Evolutionary conservation across 2,113 vertebrate species (phyloP).

Genomic region (Malaclemys terrapin): DNA sequence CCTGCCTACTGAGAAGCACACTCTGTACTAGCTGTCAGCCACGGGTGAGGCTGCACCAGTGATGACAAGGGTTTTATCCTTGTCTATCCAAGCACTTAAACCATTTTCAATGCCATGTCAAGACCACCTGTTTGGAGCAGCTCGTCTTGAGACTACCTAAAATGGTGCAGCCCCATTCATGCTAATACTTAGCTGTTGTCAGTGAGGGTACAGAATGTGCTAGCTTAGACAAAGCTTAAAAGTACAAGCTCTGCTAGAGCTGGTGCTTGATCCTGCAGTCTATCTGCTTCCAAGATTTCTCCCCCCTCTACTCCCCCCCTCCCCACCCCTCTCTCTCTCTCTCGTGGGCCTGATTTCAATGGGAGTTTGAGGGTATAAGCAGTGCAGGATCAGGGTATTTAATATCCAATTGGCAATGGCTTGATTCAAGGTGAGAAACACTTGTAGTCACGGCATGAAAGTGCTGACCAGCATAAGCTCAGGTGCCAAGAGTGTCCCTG

Average conservation of each 20-base stretch:
- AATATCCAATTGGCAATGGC: neutral
- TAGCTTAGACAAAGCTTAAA: neutral
- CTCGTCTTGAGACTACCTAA: neutral
- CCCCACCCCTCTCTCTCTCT: too few species aligned
- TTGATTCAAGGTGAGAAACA: neutral
- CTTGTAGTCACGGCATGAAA: neutral
- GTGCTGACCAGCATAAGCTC: neutral
- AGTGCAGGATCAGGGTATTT: neutral
- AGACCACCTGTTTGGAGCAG: accelerated
- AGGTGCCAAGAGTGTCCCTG: neutral
- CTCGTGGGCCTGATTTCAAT: neutral
- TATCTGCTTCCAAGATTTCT: neutral
- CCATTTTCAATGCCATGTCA: neutral
- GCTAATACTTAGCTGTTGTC: neutral
- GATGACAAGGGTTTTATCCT: neutral
- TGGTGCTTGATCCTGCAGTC: neutral
- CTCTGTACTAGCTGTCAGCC: conserved; percentile 21
- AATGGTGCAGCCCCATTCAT: neutral
- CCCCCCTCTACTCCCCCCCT: neutral
- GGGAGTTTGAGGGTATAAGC: neutral
- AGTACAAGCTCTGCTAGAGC: neutral
- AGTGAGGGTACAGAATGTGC: conserved; percentile 1
- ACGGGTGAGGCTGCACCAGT: conserved; percentile 31
- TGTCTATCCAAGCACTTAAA: neutral
- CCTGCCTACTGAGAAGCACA: conserved; percentile 15